Conservation (phyloP, 2,888 invertebrate genomes). For the Diaphora mendica region DNA sequence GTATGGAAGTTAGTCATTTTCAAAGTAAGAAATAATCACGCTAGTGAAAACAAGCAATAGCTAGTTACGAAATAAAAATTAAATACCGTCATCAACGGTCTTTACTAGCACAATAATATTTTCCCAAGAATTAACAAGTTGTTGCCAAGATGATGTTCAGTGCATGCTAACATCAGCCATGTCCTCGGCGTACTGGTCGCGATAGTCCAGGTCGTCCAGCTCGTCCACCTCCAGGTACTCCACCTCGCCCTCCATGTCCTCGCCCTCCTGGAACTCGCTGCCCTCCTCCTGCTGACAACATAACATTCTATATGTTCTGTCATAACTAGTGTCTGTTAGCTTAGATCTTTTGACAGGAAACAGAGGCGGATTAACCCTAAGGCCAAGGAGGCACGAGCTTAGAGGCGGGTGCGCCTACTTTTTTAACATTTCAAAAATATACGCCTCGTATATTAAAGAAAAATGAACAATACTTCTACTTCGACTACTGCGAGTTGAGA, state of each 20-base stretch:
- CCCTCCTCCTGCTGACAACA: constrained; percentile 38
- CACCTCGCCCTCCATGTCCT: constrained; percentile 60
- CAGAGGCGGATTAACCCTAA: too few relatives aligned
- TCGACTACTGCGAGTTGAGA: too few relatives aligned
- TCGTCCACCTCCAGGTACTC: constrained; percentile 79
- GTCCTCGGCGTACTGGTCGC: constrained; percentile 29
- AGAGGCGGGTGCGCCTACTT: too few relatives aligned
- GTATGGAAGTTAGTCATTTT: too few relatives aligned
- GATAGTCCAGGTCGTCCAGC: constrained; percentile 65
- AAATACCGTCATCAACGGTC: neutral
- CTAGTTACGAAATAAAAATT: neutral
- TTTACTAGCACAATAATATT: neutral
- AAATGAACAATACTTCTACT: too few relatives aligned
- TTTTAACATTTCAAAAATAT: too few relatives aligned
- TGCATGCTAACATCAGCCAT: neutral
- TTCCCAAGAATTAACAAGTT: too few relatives aligned
- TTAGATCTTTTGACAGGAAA: too few relatives aligned
- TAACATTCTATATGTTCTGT: neutral
- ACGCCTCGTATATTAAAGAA: too few relatives aligned
- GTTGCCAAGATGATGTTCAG: neutral
- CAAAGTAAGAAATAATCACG: too few relatives aligned
- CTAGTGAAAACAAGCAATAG: too few relatives aligned
- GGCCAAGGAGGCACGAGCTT: too few relatives aligned
- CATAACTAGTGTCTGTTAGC: neutral
- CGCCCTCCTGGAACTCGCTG: constrained; percentile 38